These are phyloP conservation scores for Neodiprion pinetum DNA, from an alignment of 1,140 invertebrate genomes.

Conservation along the genomic window DNA sequence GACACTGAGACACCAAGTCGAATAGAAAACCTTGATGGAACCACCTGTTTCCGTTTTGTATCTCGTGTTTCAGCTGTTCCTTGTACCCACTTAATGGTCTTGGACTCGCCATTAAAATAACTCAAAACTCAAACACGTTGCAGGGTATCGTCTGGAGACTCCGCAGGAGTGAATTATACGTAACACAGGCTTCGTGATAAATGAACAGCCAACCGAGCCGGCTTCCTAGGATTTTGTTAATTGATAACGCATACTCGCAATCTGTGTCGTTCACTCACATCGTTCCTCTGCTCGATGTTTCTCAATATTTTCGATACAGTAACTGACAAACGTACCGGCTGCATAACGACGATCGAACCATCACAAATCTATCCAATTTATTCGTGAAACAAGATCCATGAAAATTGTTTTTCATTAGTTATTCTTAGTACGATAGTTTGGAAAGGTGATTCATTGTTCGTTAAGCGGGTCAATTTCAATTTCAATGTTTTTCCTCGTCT, in stretches of 20 bases:
- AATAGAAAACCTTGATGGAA: background rate
- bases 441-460: no score
- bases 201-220: background rate
- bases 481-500: no score
- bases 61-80: conserved; percentile 5
- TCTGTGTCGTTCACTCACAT: no score
- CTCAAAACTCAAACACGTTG: background rate
- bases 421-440: no score
- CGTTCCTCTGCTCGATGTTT: no score
- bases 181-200: background rate
- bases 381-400: no score
- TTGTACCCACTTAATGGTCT: background rate
- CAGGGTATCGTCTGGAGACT: background rate
- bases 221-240: background rate
- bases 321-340: no score
- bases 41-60: background rate
- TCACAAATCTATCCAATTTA: no score
- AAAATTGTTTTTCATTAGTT: no score
- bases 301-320: no score
- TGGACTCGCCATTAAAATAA: background rate
- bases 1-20: background rate
- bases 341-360: no score
- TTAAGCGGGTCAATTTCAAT: no score
- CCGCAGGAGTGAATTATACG: background rate
- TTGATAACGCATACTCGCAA: background rate